Evolutionary conservation across 2,797 vertebrate genomes (phyloP), one percentile per base, ranked within the genome.

Genomic region (Anableps anableps): DNA sequence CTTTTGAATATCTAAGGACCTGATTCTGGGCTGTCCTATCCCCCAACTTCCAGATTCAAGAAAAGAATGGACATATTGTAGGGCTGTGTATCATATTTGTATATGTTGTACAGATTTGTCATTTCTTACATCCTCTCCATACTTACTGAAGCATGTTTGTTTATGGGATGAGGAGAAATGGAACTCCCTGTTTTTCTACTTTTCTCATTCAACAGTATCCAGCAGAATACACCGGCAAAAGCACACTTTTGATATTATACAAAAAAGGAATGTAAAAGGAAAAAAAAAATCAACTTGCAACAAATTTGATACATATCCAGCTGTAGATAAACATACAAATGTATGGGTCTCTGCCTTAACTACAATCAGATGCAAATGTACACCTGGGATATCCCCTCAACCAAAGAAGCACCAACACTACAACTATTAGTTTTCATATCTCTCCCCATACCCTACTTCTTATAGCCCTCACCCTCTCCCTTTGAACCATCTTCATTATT

Each of bases 341-440:
- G 89, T 91, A 85, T 91, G 91, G 90, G 89, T 91, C 83, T 91
- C 80, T 91, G 93, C 93, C 94, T 94, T 95, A 93, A 94, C 77
- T 83, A 53, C 82, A 92, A 92, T 91, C 88, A 91, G 94, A 95
- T 91, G 84, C 91, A 93, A 91, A 85, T 82, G 76, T 89, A 91
- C 88, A 92, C 85, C 91, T 88, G 94, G 93, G 92, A 88, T 70
- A 76, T 88, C 92, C 89, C 94, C 93, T 94, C 86, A 91, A 96
- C 96, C 96, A 96, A 96, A 96, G 96, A 96, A 92, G 78, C 90
- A 91, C 83, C 76, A 84, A 92, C 85, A 93, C 86, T 87, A 91
- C 90, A 92, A 88, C 92, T 88, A 86, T 82, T 4, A 77, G 93
- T 92, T 95, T 95, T 94, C 94, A 95, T 94, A 86, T 93, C 94